Evolutionary conservation across 1,140 invertebrate genomes (phyloP).

Genomic region (Drosophila cardini): DNA sequence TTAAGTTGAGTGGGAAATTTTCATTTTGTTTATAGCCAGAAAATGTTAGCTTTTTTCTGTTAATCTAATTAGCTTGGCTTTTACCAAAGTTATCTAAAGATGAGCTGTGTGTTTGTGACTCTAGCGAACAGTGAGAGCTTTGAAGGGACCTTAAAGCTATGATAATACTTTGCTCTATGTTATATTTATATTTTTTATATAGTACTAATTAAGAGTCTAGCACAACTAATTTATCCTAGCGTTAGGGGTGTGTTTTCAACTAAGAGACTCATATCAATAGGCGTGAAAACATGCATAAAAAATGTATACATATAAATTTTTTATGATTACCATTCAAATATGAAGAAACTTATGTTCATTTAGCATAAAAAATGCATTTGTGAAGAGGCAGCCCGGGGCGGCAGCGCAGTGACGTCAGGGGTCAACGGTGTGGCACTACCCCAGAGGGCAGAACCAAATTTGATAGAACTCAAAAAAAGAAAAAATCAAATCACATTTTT

Average conservation of each 20-base stretch:
- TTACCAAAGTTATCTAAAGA: constrained; percentile 6
- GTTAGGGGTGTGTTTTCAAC: constrained; percentile 48
- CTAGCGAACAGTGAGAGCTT: not conserved
- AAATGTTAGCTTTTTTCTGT: constrained; percentile 11
- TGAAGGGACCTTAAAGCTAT: no score
- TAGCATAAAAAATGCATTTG: constrained; percentile 65
- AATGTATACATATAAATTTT: constrained; percentile 16
- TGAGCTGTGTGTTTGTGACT: not conserved
- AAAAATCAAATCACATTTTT: constrained; percentile 41
- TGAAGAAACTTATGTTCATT: constrained; percentile 40
- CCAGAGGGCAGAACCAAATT: not conserved
- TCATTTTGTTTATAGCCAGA: constrained; percentile 29
- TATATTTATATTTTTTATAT: no score
- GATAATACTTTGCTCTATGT: no score
- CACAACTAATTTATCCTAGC: no score
- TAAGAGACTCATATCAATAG: constrained; percentile 60
- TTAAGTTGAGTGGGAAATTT: constrained; percentile 53
- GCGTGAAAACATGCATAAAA: constrained; percentile 64
- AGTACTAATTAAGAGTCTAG: no score
- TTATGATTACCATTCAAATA: constrained; percentile 3
- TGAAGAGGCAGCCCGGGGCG: constrained; percentile 22
- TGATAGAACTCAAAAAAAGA: constrained; percentile 33
- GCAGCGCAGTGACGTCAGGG: constrained; percentile 4
- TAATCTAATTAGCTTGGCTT: constrained; percentile 21
- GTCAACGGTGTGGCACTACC: constrained; percentile 28